These are phyloP conservation scores for Lasioglossum lativentre DNA, from an alignment of 2,888 invertebrate genomes.

Conservation along the genomic window DNA sequence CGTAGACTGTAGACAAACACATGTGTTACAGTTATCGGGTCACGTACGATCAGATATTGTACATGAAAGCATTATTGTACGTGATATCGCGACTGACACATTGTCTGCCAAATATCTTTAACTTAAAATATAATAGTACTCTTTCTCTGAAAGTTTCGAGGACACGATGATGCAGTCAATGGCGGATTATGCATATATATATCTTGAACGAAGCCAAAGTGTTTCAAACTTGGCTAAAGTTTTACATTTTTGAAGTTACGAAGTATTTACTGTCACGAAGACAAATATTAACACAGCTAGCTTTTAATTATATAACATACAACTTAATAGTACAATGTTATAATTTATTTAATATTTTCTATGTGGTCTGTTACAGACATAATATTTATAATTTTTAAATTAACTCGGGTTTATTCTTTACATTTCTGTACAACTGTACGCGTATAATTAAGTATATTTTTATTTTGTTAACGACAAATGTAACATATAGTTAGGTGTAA, in stretches of 20 bases:
- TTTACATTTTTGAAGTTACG: background rate
- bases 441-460: background rate
- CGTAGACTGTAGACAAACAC: background rate
- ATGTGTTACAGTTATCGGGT: background rate
- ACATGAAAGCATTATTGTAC: conserved; percentile 9
- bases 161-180: background rate
- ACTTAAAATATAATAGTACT: background rate
- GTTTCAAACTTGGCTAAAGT: background rate
- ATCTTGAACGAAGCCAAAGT: background rate
- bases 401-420: background rate
- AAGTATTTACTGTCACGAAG: background rate
- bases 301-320: background rate
- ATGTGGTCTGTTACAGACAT: background rate
- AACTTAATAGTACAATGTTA: background rate
- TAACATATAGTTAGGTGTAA: background rate
- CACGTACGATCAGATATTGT: conserved; percentile 39
- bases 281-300: background rate
- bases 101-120: background rate
- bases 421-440: too few relatives aligned
- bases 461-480: background rate
- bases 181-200: background rate
- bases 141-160: background rate
- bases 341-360: conserved; percentile 2
- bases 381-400: background rate
- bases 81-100: background rate